phyloP scores from a whole-genome alignment of 2,888 invertebrate genomes.

The Bruchidius siliquastri region DNA sequence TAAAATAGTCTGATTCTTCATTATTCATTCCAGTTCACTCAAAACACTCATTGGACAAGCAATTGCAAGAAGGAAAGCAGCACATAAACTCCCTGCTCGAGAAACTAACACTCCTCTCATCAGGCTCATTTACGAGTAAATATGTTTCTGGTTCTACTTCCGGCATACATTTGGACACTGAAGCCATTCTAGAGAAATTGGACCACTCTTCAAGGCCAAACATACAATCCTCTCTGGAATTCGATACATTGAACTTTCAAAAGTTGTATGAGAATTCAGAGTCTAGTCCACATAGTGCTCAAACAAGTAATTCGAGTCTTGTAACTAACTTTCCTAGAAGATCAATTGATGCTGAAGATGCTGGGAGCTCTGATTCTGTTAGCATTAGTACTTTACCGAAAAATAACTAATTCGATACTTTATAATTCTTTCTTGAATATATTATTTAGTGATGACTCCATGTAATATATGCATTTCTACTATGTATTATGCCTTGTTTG shows the following conservation, averaged over 20 bases:
- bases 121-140: slow-evolving; percentile 28
- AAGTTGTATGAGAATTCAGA: slow-evolving; percentile 15
- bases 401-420: not conserved
- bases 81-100: slow-evolving; percentile 42
- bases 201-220: slow-evolving; percentile 31
- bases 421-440: not conserved
- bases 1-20: not conserved
- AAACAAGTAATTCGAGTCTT: not conserved
- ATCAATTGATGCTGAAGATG: not conserved
- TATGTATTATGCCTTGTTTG: too few species aligned
- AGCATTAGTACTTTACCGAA: not conserved
- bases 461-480: not conserved
- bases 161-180: slow-evolving; percentile 19
- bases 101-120: slow-evolving; percentile 35
- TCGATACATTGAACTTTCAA: slow-evolving; percentile 22
- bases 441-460: not conserved
- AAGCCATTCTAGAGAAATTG: slow-evolving; percentile 28
- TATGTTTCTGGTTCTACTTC: slow-evolving; percentile 38
- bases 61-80: slow-evolving; percentile 31
- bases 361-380: not conserved
- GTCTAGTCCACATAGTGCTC: not conserved
- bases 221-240: slow-evolving; percentile 24
- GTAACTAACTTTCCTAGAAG: not conserved
- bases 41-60: slow-evolving; percentile 10
- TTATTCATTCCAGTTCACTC: not conserved